Evolutionary conservation across 2,888 invertebrate species (phyloP).

Genomic region (Thecocarcelia acutangulata): DNA sequence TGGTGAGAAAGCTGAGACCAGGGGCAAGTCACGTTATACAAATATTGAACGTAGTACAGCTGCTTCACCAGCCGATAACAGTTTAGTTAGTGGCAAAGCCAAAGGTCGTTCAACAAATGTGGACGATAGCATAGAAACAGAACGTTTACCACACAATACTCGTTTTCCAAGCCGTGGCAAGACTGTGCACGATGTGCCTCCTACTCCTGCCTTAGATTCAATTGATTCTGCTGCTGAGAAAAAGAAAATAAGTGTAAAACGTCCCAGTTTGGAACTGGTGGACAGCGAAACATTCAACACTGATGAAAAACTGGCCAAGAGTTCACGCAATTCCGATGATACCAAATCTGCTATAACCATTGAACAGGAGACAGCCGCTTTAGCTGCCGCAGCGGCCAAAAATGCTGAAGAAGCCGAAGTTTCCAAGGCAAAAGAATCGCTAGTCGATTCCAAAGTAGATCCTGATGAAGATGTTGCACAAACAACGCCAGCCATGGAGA

Average conservation of each 20-base stretch:
- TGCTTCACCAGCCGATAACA: slow-evolving; percentile 84
- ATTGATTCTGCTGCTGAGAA: slow-evolving; percentile 83
- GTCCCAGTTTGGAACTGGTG: slow-evolving; percentile 90
- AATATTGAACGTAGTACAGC: slow-evolving; percentile 80
- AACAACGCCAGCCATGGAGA: slow-evolving; percentile 88
- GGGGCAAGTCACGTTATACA: slow-evolving; percentile 82
- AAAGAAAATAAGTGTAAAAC: slow-evolving; percentile 82
- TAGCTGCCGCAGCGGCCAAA: slow-evolving; percentile 69
- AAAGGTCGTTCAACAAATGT: slow-evolving; percentile 79
- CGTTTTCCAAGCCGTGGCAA: slow-evolving; percentile 89
- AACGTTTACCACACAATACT: slow-evolving; percentile 90
- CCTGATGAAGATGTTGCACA: slow-evolving; percentile 75
- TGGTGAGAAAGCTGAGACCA: slow-evolving; percentile 75
- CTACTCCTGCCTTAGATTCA: slow-evolving; percentile 84
- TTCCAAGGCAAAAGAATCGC: slow-evolving; percentile 63
- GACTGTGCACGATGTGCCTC: slow-evolving; percentile 81
- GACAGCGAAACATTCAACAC: slow-evolving; percentile 92
- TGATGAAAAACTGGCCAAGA: slow-evolving; percentile 80
- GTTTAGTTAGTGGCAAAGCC: slow-evolving; percentile 85
- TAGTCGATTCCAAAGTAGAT: slow-evolving; percentile 32
- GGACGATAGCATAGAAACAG: slow-evolving; percentile 75
- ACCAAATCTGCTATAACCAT: slow-evolving; percentile 75
- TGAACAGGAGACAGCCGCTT: slow-evolving; percentile 76
- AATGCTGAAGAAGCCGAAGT: slow-evolving; percentile 69
- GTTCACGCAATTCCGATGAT: slow-evolving; percentile 78